Base-by-base conservation (phyloP, 2,888 invertebrate genomes). In the Agrochola lota region DNA sequence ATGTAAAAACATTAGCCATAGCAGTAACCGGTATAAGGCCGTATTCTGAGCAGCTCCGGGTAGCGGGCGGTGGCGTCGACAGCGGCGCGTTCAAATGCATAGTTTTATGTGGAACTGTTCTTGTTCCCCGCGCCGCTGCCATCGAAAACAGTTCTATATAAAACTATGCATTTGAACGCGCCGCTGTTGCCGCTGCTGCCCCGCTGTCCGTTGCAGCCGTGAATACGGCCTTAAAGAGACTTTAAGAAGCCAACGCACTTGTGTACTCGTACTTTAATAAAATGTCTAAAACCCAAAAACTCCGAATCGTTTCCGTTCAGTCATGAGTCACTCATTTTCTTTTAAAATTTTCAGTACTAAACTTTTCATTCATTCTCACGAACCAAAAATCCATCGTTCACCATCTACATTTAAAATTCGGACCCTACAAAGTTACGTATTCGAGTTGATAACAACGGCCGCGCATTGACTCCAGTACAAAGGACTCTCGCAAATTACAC, bases 401-500 rank as follows among this genome's bases (percentile, higher is more conserved):
- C 78, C 63, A 62, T 84, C 46, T 81, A 66, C 73, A 72, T 78
- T 77, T 43, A 67, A 68, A 62, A 74, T 74, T 80, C 79, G 87
- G 89, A 86, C 90, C 91, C 91, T 92, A 88, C 85, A 78, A 86
- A 88, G 85, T 85, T 80, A 79, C 84, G 75, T 64, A 86, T 71
- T 86, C 86, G 88, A 89, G 86, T 91, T 91, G 91, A 92, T 90
- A 93, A 92, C 92, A 92, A 93, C 91, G 90, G 88, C 84, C 87
- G 77, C 84, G 89, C 91, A 92, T 94, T 93, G 94, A 94, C 92
- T 93, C 85, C 85, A 80, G 75, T 80, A 95, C 94, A 95, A 96
- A 93, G 91, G 92, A 83, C 88, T 88, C 91, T 91, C 91, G 93
- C 94, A 95, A 96, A 96, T 96, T 96, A 96, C 94, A 96, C 91